Percentiles rank a stretch among this genome's conserved stretches.
Evolutionary conservation across 2,113 vertebrate species (phyloP).

Genomic region (Oreochromis niloticus): DNA sequence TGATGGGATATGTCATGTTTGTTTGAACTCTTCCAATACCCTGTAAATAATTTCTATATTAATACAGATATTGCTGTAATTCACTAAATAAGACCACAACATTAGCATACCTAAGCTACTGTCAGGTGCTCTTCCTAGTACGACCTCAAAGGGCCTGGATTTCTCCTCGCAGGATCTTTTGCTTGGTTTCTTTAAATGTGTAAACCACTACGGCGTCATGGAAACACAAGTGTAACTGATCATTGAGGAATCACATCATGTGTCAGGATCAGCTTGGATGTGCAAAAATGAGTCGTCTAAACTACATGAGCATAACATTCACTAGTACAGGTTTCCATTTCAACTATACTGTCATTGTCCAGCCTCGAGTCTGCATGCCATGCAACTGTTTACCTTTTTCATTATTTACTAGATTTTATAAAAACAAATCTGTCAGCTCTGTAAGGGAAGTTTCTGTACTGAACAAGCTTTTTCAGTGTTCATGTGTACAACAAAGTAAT

Average conservation of each 20-base stretch:
- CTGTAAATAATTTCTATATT: neutral
- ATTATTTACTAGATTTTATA: neutral
- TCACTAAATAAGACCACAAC: neutral
- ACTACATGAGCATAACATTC: neutral
- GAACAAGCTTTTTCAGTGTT: neutral
- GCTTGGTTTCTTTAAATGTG: neutral
- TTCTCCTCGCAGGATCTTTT: accelerated
- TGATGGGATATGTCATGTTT: neutral
- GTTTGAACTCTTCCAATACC: neutral
- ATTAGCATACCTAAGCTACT: accelerated
- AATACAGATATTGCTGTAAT: accelerated
- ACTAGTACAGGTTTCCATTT: neutral
- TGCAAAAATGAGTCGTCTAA: neutral
- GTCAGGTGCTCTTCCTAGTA: neutral
- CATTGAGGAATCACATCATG: accelerated
- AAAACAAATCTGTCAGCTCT: neutral
- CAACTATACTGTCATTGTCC: neutral
- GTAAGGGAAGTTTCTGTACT: neutral
- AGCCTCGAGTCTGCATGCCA: neutral
- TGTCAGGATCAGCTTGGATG: accelerated
- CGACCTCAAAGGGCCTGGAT: accelerated
- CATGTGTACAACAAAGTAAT: neutral
- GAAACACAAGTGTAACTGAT: neutral
- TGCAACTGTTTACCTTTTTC: neutral
- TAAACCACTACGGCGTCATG: neutral